Evolutionary conservation across 2,888 invertebrate genomes (phyloP).

Genomic region (Caenorhabditis sp.): DNA sequence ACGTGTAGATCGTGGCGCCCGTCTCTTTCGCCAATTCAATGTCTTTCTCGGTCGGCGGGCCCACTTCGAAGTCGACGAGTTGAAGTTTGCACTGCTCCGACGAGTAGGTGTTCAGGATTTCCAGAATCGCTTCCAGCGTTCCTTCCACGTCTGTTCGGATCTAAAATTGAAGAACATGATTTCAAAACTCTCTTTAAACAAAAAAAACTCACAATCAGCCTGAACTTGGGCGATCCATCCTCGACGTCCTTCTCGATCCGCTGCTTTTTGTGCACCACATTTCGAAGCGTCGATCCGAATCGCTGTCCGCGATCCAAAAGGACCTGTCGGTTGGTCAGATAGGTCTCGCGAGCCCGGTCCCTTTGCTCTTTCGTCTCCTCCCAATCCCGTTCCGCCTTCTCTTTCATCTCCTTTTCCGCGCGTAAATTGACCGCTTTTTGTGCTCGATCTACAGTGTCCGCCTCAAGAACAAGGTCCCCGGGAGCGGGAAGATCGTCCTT

Average conservation of each 20-base stretch:
- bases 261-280: slow-evolving; percentile 66
- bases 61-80: slow-evolving; percentile 92
- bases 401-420: slow-evolving; percentile 82
- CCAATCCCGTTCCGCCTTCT: slow-evolving; percentile 82
- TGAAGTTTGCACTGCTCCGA: slow-evolving; percentile 85
- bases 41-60: slow-evolving; percentile 88
- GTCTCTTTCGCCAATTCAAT: slow-evolving; percentile 85
- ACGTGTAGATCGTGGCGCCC: slow-evolving; percentile 88
- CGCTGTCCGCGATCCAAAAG: slow-evolving; percentile 64
- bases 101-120: slow-evolving; percentile 89
- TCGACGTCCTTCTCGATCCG: slow-evolving; percentile 64
- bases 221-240: slow-evolving; percentile 61
- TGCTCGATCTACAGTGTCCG: slow-evolving; percentile 84
- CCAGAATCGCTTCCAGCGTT: slow-evolving; percentile 93
- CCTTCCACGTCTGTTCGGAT: slow-evolving; percentile 91
- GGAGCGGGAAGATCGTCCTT: slow-evolving; percentile 87
- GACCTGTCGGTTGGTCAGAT: slow-evolving; percentile 72
- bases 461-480: slow-evolving; percentile 90
- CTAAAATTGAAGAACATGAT: slow-evolving; percentile 21
- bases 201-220: slow-evolving; percentile 62
- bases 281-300: slow-evolving; percentile 65
- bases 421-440: slow-evolving; percentile 85
- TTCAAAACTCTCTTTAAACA: no score
- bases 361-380: slow-evolving; percentile 67
- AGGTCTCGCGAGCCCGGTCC: slow-evolving; percentile 69